Conservation (phyloP, 2,797 vertebrate species). For the Enteromius treurensis region DNA sequence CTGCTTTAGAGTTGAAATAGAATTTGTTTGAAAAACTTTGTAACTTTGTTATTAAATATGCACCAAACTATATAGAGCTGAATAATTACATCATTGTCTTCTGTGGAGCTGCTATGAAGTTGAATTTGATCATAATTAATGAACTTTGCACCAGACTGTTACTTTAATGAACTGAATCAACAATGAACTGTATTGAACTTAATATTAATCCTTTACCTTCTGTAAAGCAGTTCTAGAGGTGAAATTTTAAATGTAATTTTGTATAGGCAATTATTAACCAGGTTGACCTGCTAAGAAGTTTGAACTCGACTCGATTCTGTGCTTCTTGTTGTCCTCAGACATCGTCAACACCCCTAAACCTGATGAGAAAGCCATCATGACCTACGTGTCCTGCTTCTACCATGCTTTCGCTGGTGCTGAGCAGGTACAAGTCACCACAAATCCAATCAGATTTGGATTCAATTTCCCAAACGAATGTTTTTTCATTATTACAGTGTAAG, state of each 20-base stretch:
- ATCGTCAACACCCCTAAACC: conserved; percentile 93
- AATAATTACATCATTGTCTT: background rate
- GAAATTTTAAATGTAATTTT: background rate
- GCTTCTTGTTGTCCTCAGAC: conserved; percentile 70
- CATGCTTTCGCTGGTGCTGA: conserved; percentile 91
- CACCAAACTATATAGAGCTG: too few relatives aligned
- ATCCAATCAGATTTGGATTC: background rate
- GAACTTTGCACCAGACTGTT: background rate
- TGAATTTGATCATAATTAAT: background rate
- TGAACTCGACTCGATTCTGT: background rate
- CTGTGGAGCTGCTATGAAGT: background rate
- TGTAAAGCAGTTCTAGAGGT: background rate
- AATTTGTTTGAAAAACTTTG: too few relatives aligned
- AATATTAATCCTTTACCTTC: background rate
- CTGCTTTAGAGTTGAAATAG: too few relatives aligned
- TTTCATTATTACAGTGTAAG: background rate
- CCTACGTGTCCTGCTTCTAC: conserved; percentile 94
- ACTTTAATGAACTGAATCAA: background rate
- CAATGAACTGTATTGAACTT: background rate
- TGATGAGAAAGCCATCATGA: conserved; percentile 95
- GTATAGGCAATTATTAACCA: too few relatives aligned
- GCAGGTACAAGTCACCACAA: conserved; percentile 74
- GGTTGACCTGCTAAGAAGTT: too few relatives aligned
- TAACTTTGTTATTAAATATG: too few relatives aligned
- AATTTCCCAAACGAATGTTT: background rate